Evolutionary conservation across 2,113 vertebrate genomes (phyloP).

Genomic region (Leucopternis melanops): DNA sequence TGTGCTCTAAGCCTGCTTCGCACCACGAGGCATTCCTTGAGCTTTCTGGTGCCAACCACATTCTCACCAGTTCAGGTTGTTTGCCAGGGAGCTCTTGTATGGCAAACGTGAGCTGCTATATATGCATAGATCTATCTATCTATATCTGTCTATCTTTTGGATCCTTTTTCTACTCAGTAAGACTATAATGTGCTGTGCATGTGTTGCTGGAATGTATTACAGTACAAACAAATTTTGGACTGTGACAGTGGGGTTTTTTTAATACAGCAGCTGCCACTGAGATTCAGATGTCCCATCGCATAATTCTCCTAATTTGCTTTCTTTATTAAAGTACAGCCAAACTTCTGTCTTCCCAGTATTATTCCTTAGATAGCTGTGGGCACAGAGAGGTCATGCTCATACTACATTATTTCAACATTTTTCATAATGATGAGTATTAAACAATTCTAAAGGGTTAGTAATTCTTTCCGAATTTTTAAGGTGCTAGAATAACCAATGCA

Average conservation of each 20-base stretch:
- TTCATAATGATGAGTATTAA: not conserved
- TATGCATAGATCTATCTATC: not conserved
- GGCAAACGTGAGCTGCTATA: not conserved
- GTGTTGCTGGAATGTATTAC: not conserved
- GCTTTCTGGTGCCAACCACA: not conserved
- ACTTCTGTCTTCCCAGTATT: not conserved
- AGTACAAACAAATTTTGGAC: not conserved
- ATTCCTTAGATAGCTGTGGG: not conserved
- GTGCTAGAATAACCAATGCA: not conserved
- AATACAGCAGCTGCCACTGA: constrained; percentile 18
- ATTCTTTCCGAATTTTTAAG: not conserved
- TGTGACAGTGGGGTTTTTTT: not conserved
- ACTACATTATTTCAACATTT: not conserved
- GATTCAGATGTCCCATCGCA: not conserved
- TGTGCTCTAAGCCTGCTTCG: not conserved
- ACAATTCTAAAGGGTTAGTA: not conserved
- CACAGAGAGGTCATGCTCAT: not conserved
- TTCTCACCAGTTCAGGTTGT: not conserved
- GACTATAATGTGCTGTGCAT: not conserved
- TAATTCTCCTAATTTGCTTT: constrained; percentile 28
- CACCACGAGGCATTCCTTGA: not conserved
- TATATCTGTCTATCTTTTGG: not conserved
- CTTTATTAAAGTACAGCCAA: constrained; percentile 26
- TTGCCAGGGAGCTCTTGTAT: not conserved
- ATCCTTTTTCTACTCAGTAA: not conserved